Evolutionary conservation across 2,113 vertebrate species (phyloP).

Genomic region (Lepisosteus oculatus): DNA sequence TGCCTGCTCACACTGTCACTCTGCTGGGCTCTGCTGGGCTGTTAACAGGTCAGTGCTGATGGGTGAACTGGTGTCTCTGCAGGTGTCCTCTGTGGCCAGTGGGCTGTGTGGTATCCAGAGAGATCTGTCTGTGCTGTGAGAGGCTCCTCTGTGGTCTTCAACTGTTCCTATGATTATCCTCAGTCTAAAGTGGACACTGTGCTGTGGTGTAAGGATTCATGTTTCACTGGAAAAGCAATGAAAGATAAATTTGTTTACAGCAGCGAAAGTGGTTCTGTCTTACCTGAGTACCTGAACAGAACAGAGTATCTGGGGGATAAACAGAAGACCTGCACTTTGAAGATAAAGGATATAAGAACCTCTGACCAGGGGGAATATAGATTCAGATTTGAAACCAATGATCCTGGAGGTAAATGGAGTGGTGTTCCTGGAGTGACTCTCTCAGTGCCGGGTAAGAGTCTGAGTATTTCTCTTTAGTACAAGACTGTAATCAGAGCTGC

Average conservation of each 20-base stretch:
- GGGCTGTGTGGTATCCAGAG: no score
- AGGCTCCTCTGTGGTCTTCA: constrained; percentile 22
- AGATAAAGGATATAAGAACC: constrained; percentile 27
- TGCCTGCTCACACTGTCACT: no score
- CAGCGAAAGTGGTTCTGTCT: not conserved
- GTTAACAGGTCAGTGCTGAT: no score
- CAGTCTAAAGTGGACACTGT: accelerated
- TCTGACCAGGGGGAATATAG: constrained; percentile 17
- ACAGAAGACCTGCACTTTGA: constrained; percentile 21
- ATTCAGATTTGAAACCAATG: constrained; percentile 24
- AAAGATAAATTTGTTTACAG: constrained; percentile 17
- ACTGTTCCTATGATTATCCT: constrained; percentile 25
- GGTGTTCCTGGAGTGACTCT: not conserved
- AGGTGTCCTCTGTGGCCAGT: no score
- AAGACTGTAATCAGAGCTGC: no score
- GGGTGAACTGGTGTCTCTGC: no score
- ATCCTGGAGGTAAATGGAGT: accelerated
- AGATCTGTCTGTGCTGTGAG: constrained; percentile 21
- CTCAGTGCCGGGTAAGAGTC: constrained; percentile 17
- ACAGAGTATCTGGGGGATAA: constrained; percentile 14
- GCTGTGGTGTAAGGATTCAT: not conserved
- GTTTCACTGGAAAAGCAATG: not conserved
- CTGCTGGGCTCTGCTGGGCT: no score
- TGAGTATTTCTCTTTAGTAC: not conserved
- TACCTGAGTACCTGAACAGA: not conserved